Conservation (phyloP, 2,113 vertebrate species). For the Platanista minor region DNA sequence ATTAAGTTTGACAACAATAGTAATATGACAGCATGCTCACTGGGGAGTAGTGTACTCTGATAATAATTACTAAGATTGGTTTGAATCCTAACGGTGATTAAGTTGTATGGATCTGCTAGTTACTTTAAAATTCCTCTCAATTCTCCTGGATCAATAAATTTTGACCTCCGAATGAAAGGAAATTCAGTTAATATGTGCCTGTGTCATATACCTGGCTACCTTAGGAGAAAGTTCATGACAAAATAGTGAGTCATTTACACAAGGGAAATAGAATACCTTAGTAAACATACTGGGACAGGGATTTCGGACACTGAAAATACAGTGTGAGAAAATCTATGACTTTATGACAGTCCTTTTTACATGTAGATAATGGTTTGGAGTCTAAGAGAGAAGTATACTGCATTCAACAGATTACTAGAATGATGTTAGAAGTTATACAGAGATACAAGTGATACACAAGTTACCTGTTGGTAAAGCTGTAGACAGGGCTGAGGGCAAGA, state of each 20-base stretch:
- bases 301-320: background rate
- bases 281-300: background rate
- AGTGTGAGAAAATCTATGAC: background rate
- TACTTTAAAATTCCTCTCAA: background rate
- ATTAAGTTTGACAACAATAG: background rate
- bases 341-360: background rate
- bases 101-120: background rate
- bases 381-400: background rate
- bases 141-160: background rate
- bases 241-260: background rate
- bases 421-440: background rate
- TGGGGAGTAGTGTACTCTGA: background rate
- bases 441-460: background rate
- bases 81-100: background rate
- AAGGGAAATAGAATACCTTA: background rate
- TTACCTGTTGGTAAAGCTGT: background rate
- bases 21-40: background rate
- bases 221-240: background rate
- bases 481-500: background rate
- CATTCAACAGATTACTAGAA: background rate
- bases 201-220: background rate
- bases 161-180: background rate
- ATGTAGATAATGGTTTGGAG: background rate
- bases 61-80: background rate
- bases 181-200: background rate